Percentiles rank a stretch among this genome's conserved stretches.
Conservation (phyloP, 1,140 invertebrate genomes). For the Papilio aristodemus region DNA sequence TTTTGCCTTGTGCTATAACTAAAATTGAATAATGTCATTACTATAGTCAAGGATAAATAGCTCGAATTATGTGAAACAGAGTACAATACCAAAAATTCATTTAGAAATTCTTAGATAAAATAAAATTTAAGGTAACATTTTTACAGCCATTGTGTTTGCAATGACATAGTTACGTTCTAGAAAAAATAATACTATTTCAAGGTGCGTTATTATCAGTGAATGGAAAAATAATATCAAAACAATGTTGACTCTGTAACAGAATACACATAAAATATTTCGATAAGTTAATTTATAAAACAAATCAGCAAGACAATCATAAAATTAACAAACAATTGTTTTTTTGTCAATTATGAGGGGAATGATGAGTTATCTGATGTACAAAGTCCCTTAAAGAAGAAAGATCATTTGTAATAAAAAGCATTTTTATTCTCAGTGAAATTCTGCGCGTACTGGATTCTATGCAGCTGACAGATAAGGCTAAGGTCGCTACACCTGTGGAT, state of each 20-base stretch:
- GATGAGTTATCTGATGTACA: too few species aligned
- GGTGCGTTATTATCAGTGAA: background rate
- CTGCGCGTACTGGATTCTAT: slow-evolving; percentile 95
- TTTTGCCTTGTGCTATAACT: slow-evolving; percentile 21
- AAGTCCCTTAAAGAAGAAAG: too few species aligned
- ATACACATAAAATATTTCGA: too few species aligned
- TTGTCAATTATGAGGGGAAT: too few species aligned
- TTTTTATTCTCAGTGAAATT: slow-evolving; percentile 89
- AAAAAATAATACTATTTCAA: slow-evolving; percentile 12
- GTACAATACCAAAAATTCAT: slow-evolving; percentile 25
- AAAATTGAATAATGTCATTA: slow-evolving; percentile 4
- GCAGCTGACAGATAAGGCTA: slow-evolving; percentile 90
- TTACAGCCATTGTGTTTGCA: slow-evolving; percentile 30
- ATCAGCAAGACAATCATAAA: too few species aligned
- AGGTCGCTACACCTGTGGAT: slow-evolving; percentile 96
- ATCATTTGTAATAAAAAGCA: too few species aligned
- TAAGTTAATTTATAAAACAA: background rate
- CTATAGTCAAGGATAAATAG: slow-evolving; percentile 24
- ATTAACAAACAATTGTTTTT: too few species aligned
- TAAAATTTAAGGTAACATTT: slow-evolving; percentile 33
- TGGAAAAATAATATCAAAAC: background rate
- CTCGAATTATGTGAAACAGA: slow-evolving; percentile 23
- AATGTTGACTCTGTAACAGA: background rate
- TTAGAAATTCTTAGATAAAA: slow-evolving; percentile 31
- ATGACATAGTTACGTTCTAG: slow-evolving; percentile 17